Evolutionary conservation across 2,113 vertebrate species (phyloP).

Genomic region (Anolis sagrei): DNA sequence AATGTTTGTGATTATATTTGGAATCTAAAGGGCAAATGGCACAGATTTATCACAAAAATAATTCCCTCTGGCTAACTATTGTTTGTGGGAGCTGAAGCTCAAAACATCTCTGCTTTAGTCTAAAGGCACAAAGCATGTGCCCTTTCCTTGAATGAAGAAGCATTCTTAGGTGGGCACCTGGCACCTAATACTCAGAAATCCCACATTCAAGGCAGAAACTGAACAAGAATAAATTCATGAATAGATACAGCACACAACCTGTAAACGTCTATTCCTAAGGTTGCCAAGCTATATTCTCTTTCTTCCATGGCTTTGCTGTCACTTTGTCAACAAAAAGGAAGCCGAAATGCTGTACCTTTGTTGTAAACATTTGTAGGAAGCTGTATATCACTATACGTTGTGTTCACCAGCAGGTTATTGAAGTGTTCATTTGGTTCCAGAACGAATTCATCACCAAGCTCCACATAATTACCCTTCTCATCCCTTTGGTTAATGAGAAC

Average conservation of each 20-base stretch:
- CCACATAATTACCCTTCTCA: conserved; percentile 82
- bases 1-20: background rate
- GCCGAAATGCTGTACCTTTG: conserved; percentile 80
- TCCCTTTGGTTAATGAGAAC: conserved; percentile 88
- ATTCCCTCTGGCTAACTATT: background rate
- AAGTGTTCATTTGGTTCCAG: conserved; percentile 92
- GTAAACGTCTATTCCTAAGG: background rate
- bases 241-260: background rate
- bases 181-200: background rate
- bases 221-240: background rate
- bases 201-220: background rate
- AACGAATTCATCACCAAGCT: conserved; percentile 88
- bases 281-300: background rate
- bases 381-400: conserved; percentile 89
- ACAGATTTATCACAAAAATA: background rate
- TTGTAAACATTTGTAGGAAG: conserved; percentile 97
- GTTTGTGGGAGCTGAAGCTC: background rate
- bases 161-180: background rate
- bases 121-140: too few species aligned
- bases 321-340: background rate
- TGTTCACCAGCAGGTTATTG: conserved; percentile 89
- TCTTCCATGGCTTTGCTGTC: background rate
- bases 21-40: background rate
- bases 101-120: too few species aligned
- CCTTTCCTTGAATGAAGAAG: too few species aligned